phyloP scores from a whole-genome alignment of 2,888 invertebrate genomes.

The Synanthedon tipuliformis region DNA sequence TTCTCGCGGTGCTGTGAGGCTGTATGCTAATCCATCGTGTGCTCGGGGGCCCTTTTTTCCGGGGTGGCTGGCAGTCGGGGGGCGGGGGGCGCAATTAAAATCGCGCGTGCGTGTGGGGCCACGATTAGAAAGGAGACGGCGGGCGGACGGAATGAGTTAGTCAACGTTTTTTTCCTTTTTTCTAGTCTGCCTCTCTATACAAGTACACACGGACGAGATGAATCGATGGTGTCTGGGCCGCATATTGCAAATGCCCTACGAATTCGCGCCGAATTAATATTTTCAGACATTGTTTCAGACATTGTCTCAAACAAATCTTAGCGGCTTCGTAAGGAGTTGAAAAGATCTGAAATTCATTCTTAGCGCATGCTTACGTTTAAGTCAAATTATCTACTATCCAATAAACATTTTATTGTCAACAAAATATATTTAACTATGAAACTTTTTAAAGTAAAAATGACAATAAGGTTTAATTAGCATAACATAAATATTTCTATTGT shows the following conservation, averaged over 20 bases:
- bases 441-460: too few relatives aligned
- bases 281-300: too few relatives aligned
- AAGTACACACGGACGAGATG: constrained; percentile 22
- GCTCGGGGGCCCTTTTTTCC: constrained; percentile 55
- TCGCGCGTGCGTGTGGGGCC: constrained; percentile 67
- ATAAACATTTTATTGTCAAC: too few relatives aligned
- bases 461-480: too few relatives aligned
- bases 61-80: constrained; percentile 27
- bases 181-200: constrained; percentile 54
- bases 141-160: constrained; percentile 60
- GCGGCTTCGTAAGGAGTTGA: too few relatives aligned
- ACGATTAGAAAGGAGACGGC: constrained; percentile 67
- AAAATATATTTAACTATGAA: too few relatives aligned
- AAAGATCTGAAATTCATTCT: too few relatives aligned
- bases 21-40: constrained; percentile 68
- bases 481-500: too few relatives aligned
- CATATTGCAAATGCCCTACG: not conserved
- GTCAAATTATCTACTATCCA: too few relatives aligned
- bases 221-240: constrained; percentile 25
- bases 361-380: too few relatives aligned
- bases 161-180: constrained; percentile 61
- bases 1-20: constrained; percentile 44
- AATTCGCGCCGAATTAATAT: too few relatives aligned
- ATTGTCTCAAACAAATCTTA: too few relatives aligned
- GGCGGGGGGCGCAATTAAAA: constrained; percentile 67